Evolutionary conservation across 2,888 invertebrate genomes (phyloP), one percentile per base, ranked within the genome.

Genomic region (Synanthedon vespiformis): DNA sequence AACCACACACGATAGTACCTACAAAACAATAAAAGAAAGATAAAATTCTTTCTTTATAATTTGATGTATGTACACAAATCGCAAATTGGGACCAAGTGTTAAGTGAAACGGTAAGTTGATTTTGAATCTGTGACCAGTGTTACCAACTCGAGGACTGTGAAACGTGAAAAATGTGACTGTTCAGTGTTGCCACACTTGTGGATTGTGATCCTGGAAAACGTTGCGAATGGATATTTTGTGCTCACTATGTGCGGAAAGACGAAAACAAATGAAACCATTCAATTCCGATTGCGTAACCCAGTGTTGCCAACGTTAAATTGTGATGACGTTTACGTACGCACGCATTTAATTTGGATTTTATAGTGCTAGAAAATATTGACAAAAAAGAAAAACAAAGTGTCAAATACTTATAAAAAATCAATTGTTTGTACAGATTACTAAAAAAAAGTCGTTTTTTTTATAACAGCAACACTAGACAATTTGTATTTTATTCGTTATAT

Each of bases 31-130:
- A 74, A 68, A 62, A 74, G 71, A 70, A 72, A 75, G 73, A 72
- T 67, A 71, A 34, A 34, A 34, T 72, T 71, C 70, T 63, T 61
- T 63, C 61, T 62, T 61, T 62, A 63, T 63, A 61, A 61, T 65
- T 67, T 65, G 63, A 67, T 68, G 60, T 62, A 64, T 62, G 59
- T 61, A 74, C 62, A 68, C 60, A 68, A 68, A 77, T 72, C 70
- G 73, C 77, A 77, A 67, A 77, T 70, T 71, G 83, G 85, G 84
- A 86, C 84, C 84, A 85, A 87, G 86, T 86, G 82, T 79, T 76
- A 73, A 85, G 86, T 87, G 86, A 82, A 73, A 85, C 85, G 86
- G 86, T 87, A 87, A 87, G 86, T 82, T 74, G 56, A 67, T n/a
- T 75, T 70, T 70, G 58, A 60, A 62, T 61, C 40, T 50, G 52